These are phyloP conservation scores for Megaustenia siamemsis DNA, from an alignment of 2,888 invertebrate genomes.

Conservation along the genomic window DNA sequence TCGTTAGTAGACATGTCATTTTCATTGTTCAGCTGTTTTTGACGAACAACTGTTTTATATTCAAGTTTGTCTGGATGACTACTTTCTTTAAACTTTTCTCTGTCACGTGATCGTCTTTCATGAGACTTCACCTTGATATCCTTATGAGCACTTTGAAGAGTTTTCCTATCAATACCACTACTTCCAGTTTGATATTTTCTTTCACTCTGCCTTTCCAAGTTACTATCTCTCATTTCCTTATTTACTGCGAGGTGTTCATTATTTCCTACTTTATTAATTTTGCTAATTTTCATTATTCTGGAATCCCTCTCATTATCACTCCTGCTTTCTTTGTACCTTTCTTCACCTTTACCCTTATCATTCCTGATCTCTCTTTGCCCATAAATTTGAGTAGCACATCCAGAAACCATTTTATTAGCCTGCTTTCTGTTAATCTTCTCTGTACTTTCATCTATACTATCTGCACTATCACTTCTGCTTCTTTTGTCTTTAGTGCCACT, in stretches of 20 bases:
- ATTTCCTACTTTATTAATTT: not conserved
- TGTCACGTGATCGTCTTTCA: not conserved
- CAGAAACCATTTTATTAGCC: not conserved
- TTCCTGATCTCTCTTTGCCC: not conserved
- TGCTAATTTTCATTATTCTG: not conserved
- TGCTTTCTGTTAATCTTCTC: not conserved
- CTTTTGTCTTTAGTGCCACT: not conserved
- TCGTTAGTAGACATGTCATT: too few relatives aligned
- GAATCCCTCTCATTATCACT: not conserved
- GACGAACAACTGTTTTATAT: not conserved
- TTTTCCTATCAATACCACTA: not conserved
- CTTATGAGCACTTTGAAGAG: not conserved
- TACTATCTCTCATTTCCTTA: not conserved
- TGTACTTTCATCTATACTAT: not conserved
- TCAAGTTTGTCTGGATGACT: not conserved
- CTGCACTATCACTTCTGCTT: not conserved
- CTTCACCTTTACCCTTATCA: not conserved
- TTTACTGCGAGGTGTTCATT: not conserved
- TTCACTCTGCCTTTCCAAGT: not conserved
- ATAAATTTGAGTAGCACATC: not conserved
- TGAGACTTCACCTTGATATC: too few relatives aligned
- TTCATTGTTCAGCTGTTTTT: not conserved
- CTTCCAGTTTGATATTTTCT: not conserved
- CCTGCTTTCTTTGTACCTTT: not conserved
- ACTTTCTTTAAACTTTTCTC: not conserved